A percentile compares a stretch with the other conserved stretches of the same genome.
Conservation (phyloP, 2,797 vertebrate genomes). For the Paratrypauchen microcephalus region DNA sequence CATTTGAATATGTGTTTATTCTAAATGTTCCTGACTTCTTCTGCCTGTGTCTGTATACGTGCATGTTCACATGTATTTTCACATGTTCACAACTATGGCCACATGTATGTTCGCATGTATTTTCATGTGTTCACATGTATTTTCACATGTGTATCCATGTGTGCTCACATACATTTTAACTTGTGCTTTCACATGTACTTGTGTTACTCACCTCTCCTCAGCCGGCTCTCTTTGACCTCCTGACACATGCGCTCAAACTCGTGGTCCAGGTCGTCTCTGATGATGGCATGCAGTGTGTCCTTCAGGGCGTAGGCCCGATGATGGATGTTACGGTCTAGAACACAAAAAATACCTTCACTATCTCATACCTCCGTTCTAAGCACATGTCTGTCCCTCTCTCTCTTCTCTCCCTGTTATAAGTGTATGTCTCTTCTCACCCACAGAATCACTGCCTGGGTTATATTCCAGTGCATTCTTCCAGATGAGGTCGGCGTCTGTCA, state of each 20-base stretch:
- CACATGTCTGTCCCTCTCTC: neutral
- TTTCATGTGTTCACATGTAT: too few relatives aligned
- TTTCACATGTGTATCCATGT: too few relatives aligned
- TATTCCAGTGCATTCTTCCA: slow-evolving; percentile 91
- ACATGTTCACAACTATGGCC: too few relatives aligned
- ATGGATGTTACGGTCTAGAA: slow-evolving; percentile 85
- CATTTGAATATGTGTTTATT: too few relatives aligned
- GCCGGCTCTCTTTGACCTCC: slow-evolving; percentile 83
- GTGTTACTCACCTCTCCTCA: slow-evolving; percentile 79
- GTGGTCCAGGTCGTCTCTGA: slow-evolving; percentile 87
- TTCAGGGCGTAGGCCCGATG: slow-evolving; percentile 86
- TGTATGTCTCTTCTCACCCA: slow-evolving; percentile 38
- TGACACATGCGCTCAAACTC: slow-evolving; percentile 85
- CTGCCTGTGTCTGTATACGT: too few relatives aligned
- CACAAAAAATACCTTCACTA: neutral
- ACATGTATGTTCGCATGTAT: too few relatives aligned
- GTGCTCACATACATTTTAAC: too few relatives aligned
- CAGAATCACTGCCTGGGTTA: slow-evolving; percentile 83
- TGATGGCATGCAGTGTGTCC: slow-evolving; percentile 84
- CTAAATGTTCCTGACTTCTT: too few relatives aligned
- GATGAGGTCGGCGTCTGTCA: slow-evolving; percentile 87
- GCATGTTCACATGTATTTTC: too few relatives aligned
- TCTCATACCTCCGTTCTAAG: neutral
- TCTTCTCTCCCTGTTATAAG: neutral
- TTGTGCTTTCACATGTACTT: too few relatives aligned